phyloP scores from a whole-genome alignment of 2,888 invertebrate genomes.

The Boloria selene region DNA sequence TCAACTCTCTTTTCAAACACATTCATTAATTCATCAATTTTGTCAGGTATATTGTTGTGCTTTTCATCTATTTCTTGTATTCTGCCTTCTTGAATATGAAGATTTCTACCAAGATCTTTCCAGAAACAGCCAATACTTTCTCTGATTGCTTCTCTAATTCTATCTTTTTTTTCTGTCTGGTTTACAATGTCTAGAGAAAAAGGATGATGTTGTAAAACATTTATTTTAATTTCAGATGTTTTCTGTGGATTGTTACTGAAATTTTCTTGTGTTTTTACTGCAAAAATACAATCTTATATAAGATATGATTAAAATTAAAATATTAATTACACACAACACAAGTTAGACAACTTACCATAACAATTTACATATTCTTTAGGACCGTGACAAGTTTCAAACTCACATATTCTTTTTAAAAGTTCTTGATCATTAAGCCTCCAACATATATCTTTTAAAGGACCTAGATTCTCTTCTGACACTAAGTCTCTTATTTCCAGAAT shows the following conservation, averaged over 20 bases:
- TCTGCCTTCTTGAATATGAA: conserved; percentile 60
- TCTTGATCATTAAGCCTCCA: conserved; percentile 52
- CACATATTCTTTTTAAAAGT: conserved; percentile 51
- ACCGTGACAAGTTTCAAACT: conserved; percentile 55
- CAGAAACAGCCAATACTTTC: conserved; percentile 67
- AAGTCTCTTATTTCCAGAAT: conserved; percentile 66
- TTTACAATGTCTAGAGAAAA: conserved; percentile 42
- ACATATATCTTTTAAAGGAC: conserved; percentile 62
- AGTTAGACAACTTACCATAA: conserved; percentile 53
- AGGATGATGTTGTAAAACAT: conserved; percentile 46
- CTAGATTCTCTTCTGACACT: conserved; percentile 63
- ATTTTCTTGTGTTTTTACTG: conserved; percentile 9
- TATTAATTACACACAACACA: not conserved
- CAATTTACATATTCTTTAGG: conserved; percentile 49
- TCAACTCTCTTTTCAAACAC: conserved; percentile 56
- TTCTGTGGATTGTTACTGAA: not conserved
- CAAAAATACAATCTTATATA: not conserved
- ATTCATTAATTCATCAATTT: conserved; percentile 58
- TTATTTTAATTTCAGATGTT: conserved; percentile 38
- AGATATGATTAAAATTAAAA: not conserved
- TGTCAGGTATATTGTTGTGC: conserved; percentile 48
- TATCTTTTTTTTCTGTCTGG: conserved; percentile 54
- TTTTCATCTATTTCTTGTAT: conserved; percentile 66
- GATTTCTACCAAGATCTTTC: conserved; percentile 66
- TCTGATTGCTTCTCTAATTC: conserved; percentile 58